Base-by-base conservation (phyloP, 2,797 vertebrate species). In the Graptemys geographica region DNA sequence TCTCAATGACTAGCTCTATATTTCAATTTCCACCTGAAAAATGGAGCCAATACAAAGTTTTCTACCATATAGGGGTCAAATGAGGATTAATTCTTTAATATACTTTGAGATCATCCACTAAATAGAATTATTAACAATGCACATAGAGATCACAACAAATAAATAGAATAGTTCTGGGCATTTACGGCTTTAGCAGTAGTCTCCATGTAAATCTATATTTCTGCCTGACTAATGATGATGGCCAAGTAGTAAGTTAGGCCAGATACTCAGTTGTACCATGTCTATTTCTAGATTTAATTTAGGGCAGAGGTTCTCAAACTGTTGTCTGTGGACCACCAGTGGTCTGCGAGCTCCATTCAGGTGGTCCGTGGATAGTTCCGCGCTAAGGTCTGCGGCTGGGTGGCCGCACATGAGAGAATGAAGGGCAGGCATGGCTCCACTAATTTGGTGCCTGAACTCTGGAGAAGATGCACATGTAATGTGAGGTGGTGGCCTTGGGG, bases 171-270 rank as follows among this genome's bases (percentile, higher is more conserved):
- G 93, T 85, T 90, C 27, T 59, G 92, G 91, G 33, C 9, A 49
- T 84, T 92, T 91, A 81, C 79, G 80, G 81, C 5, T 84, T 57
- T 91, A 69, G 44, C 8, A 91, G 76, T 57, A 59, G 33, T 11
- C 13, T 76, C 69, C 49, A 52, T 89, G 86, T 94, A 62, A 95
- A 94, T 95, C 87, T 59, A 81, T n/a, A 69, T 92, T 69, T 37
- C 65, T 37, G 6, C 65, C 18, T 33, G 15, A 69, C 19, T 37
- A 72, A 37, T 72, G 65, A 41, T 41, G 9, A 41, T 72, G 21
- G 65, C 19, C 19, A 72, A 62, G 33, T 18, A 72, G 18, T 72
- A 41, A 37, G 10, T 37, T 72, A 37, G 65, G 65, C n/a, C n/a
- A 21, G n/a, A 41, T 11, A 23, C 16, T 11, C 65, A 72, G n/a